Conservation (phyloP, 92 coral and sea anemone genomes). For the Nematostella vectensis region DNA sequence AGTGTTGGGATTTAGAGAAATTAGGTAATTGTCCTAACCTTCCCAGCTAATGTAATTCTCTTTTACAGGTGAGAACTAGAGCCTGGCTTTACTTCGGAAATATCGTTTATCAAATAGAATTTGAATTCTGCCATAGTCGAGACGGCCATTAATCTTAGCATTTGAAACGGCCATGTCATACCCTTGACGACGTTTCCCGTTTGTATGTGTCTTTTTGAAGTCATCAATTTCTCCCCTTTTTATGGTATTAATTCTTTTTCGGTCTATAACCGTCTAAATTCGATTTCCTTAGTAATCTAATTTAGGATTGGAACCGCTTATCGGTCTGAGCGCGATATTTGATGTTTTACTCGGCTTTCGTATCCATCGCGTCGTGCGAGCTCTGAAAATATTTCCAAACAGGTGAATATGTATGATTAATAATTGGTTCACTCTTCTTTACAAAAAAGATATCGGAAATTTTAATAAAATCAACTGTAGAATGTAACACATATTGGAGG, state of each 20-base stretch:
- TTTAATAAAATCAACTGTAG: neutral
- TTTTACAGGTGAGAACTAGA: no score
- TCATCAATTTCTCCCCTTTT: neutral
- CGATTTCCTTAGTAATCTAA: neutral
- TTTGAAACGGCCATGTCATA: no score
- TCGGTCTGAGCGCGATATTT: neutral
- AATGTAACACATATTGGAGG: no score
- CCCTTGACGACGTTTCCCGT: no score
- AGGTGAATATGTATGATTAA: no score
- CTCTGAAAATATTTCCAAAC: no score
- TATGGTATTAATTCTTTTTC: neutral
- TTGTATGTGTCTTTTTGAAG: neutral
- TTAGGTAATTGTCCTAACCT: no score
- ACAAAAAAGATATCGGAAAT: no score
- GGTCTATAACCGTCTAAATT: slow-evolving; percentile 1
- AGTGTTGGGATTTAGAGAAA: no score
- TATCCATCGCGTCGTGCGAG: no score
- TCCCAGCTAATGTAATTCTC: no score
- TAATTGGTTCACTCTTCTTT: neutral
- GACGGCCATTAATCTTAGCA: neutral
- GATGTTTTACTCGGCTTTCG: neutral
- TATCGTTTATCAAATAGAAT: neutral
- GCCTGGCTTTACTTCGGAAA: no score
- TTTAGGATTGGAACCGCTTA: neutral
- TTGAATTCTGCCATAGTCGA: neutral